Base-by-base conservation (phyloP, 1,140 invertebrate genomes). In the Diorhabda carinulata region DNA sequence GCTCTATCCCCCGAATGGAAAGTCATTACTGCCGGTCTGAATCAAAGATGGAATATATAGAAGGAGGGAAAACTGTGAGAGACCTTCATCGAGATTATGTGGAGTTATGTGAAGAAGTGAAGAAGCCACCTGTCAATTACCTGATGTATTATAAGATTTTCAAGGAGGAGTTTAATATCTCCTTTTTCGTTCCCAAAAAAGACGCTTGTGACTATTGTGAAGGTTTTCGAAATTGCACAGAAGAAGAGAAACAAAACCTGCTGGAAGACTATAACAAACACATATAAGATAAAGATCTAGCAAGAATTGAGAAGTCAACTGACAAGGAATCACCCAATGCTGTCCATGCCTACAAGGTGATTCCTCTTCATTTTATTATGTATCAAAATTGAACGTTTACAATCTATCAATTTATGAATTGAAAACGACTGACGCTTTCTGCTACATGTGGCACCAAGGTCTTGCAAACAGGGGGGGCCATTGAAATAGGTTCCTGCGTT, bases 401-500 rank as follows among this genome's bases (percentile, higher is more conserved):
- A 79, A 78, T 67, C 76, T 77, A 40, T 78, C 77, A 4, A 57
- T 79, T 43, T 75, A 62, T 63, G 63, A 77, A 7, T n/a, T 77
- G 3, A 56, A 73, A 67, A 69, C 7, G 44, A 70, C 68, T 10
- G 70, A 72, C 10, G 68, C 66, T 10, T n/a, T 70, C 8, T 80
- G 76, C 47, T 79, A 72, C 72, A 44, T 77, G 43, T 78, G 78
- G 76, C 64, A 80, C 64, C 78, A 80, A 72, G 66, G 66, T 8
- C 57, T 70, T 44, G 77, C 64, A 6, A 45, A 73, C 3, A 68
- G 73, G 47, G 78, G n/a, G 77, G 5, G 68, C 70, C 40, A 73
- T 69, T 72, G 76, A 78, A 70, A 62, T 78, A 47, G 72, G 73
- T 56, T 71, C 76, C 43, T 77, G 75, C 62, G 64, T 78, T 25